phyloP scores from a whole-genome alignment of 1,140 invertebrate genomes.

The Drosophila burlai region DNA sequence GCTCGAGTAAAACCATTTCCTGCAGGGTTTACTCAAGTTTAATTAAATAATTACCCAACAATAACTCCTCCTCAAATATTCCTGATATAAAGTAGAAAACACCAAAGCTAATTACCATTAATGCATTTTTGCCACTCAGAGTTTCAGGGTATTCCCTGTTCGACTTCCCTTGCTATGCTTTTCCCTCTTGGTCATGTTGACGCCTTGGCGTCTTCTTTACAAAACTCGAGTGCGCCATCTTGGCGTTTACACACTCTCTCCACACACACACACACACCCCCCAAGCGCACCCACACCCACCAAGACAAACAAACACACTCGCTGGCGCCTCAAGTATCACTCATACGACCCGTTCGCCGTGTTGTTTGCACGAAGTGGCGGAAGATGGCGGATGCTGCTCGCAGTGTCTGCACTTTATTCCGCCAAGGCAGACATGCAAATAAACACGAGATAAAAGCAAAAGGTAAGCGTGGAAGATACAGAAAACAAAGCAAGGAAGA shows the following conservation, averaged over 20 bases:
- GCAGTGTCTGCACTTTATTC: conserved; percentile 69
- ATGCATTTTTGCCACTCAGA: not conserved
- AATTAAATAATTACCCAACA: not conserved
- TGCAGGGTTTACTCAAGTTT: not conserved
- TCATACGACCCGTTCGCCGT: conserved; percentile 71
- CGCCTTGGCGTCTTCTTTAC: conserved; percentile 68
- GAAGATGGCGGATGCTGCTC: conserved; percentile 24
- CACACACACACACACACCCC: conserved; percentile 4
- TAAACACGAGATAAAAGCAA: conserved; percentile 61
- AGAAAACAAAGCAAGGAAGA: not conserved
- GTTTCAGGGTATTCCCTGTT: conserved; percentile 11
- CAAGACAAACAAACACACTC: conserved; percentile 17
- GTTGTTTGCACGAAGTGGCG: conserved; percentile 60
- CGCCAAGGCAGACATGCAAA: conserved; percentile 69
- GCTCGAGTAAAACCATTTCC: not conserved
- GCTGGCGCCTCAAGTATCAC: conserved; percentile 67
- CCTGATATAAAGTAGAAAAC: not conserved
- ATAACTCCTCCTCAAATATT: too few relatives aligned
- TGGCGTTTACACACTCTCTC: conserved; percentile 50
- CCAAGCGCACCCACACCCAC: conserved; percentile 6
- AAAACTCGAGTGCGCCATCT: conserved; percentile 69
- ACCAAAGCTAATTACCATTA: not conserved
- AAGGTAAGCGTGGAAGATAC: conserved; percentile 30
- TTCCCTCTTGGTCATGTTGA: conserved; percentile 54
- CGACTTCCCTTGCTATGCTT: not conserved